These are phyloP conservation scores for Himalopsyche tibetana DNA, from an alignment of 2,888 invertebrate species.

Conservation along the genomic window DNA sequence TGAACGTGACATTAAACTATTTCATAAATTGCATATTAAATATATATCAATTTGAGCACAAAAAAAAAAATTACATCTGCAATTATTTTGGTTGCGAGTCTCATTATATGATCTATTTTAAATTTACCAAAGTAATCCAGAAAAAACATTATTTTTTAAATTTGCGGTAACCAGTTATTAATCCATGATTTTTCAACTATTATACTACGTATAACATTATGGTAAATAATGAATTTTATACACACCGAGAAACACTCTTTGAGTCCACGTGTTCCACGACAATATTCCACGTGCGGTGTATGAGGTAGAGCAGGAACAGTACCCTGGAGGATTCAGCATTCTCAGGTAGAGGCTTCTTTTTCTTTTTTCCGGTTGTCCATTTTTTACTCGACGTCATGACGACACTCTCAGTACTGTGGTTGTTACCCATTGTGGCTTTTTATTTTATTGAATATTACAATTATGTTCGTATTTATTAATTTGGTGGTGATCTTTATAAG, in stretches of 20 bases:
- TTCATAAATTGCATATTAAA: no score
- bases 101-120: no score
- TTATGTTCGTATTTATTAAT: no score
- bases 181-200: background rate
- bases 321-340: conserved; percentile 78
- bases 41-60: no score
- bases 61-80: no score
- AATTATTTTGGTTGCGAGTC: no score
- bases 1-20: no score
- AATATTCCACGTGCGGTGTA: conserved; percentile 84
- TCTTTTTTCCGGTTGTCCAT: conserved; percentile 63
- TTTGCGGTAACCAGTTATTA: no score
- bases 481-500: no score
- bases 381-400: conserved; percentile 68
- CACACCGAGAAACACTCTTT: conserved; percentile 74
- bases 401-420: conserved; percentile 63
- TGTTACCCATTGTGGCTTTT: conserved; percentile 61
- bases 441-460: no score
- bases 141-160: no score
- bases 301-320: conserved; percentile 81
- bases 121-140: no score
- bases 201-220: background rate
- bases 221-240: background rate
- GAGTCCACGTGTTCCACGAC: conserved; percentile 80
- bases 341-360: conserved; percentile 68